A percentile compares a stretch with the other conserved stretches of the same genome.
These are phyloP conservation scores for Arge pagana DNA, from an alignment of 2,888 invertebrate genomes.

Conservation along the genomic window DNA sequence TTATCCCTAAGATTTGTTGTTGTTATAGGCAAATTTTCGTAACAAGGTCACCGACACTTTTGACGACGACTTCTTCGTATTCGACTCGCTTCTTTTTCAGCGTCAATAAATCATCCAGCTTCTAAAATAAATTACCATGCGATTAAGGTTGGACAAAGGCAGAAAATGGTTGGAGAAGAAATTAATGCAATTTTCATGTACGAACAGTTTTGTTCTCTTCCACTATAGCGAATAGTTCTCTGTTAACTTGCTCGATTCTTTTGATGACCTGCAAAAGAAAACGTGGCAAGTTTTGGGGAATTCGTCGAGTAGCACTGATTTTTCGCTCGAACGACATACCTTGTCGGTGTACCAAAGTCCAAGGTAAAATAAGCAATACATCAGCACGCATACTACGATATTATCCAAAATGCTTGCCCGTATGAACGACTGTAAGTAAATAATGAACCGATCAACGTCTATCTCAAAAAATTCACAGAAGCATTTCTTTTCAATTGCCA, in stretches of 20 bases:
- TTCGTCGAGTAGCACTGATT: neutral
- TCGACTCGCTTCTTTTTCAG: constrained; percentile 47
- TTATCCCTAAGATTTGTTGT: neutral
- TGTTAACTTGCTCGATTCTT: constrained; percentile 45
- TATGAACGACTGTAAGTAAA: constrained; percentile 45
- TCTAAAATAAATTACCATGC: constrained; percentile 34
- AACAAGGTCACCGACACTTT: constrained; percentile 42
- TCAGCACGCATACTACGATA: constrained; percentile 43
- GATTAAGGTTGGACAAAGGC: neutral
- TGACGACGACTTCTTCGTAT: constrained; percentile 48
- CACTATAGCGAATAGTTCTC: constrained; percentile 39
- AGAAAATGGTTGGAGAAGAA: neutral
- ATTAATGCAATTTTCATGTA: constrained; percentile 6
- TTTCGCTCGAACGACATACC: constrained; percentile 35
- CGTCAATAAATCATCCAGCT: constrained; percentile 41
- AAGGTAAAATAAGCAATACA: constrained; percentile 46
- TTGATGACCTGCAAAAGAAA: constrained; percentile 40
- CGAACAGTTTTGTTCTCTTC: constrained; percentile 45
- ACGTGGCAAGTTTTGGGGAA: neutral
- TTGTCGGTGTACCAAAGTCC: constrained; percentile 49
- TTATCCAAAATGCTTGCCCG: constrained; percentile 50
- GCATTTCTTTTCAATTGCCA: too few species aligned
- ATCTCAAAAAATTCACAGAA: too few species aligned
- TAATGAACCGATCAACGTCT: neutral
- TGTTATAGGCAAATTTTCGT: constrained; percentile 3